phyloP scores from a whole-genome alignment of 2,888 invertebrate species.

The Eucera pruinosa region DNA sequence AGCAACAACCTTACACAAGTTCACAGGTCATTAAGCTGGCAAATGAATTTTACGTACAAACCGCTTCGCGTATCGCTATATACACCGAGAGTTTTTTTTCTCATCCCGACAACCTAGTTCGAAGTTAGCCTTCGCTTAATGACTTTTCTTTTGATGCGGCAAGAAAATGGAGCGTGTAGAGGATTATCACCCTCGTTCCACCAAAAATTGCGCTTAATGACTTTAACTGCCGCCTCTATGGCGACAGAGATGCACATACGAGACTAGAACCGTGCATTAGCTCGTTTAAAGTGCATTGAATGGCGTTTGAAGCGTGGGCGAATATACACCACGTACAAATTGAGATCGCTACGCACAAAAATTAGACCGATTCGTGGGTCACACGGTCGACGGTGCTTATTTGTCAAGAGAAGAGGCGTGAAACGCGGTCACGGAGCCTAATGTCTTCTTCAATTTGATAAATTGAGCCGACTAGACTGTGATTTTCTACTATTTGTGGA shows the following conservation, averaged over 20 bases:
- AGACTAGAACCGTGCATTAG: neutral
- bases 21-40: conserved; percentile 20
- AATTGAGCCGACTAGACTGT: neutral
- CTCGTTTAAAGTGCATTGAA: conserved; percentile 3
- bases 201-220: conserved; percentile 46
- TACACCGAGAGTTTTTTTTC: conserved; percentile 2
- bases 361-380: neutral
- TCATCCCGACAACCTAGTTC: conserved; percentile 8
- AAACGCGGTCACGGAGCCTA: neutral
- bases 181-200: conserved; percentile 36
- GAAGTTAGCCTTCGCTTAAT: conserved; percentile 42
- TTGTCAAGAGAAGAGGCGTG: neutral
- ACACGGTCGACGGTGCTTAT: neutral
- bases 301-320: neutral
- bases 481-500: neutral
- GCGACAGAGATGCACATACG: neutral
- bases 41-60: conserved; percentile 28
- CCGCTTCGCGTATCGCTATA: neutral
- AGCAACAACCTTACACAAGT: conserved; percentile 12
- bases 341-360: conserved; percentile 8
- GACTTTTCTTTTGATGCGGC: conserved; percentile 48
- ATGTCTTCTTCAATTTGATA: conserved; percentile 7
- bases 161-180: conserved; percentile 41
- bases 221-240: conserved; percentile 9
- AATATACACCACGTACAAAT: neutral